A percentile compares a stretch with the other conserved stretches of the same genome.
Conservation (phyloP, 2,113 vertebrate species). For the Leucoraja erinaceus region DNA sequence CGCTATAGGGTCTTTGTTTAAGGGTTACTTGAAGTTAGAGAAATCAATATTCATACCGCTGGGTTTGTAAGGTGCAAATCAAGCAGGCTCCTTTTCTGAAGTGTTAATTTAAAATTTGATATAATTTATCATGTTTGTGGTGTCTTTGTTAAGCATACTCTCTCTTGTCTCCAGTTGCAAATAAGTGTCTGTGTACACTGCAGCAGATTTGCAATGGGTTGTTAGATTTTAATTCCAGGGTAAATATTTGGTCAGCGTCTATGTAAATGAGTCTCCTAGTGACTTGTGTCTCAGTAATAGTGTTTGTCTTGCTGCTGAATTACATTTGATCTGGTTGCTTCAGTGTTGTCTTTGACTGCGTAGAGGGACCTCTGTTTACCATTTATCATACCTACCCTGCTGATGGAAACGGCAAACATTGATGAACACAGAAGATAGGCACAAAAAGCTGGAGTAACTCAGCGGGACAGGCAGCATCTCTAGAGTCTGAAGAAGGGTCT, state of each 20-base stretch:
- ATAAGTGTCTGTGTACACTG: conserved; percentile 5
- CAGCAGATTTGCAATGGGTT: not conserved
- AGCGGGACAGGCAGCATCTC: too few species aligned
- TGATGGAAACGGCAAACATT: not conserved
- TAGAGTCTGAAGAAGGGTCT: too few species aligned
- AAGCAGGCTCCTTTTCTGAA: not conserved
- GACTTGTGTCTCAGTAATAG: too few species aligned
- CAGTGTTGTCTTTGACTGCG: not conserved
- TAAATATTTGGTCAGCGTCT: conserved; percentile 8
- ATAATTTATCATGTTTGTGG: not conserved
- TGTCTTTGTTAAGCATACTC: not conserved
- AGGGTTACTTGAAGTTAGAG: too few species aligned
- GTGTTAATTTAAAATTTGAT: not conserved
- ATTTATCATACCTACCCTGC: not conserved
- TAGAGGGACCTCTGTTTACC: not conserved
- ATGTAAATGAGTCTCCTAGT: conserved; percentile 2
- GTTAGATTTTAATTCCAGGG: conserved; percentile 27
- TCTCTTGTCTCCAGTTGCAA: not conserved
- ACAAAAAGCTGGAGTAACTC: too few species aligned
- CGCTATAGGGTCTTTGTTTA: too few species aligned
- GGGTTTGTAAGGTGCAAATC: not conserved
- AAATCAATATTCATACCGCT: too few species aligned
- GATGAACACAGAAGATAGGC: too few species aligned
- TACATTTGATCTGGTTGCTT: not conserved
- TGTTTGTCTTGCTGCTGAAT: not conserved